Conservation (phyloP, 2,888 invertebrate species). For the Ceratothoa steindachneri region DNA sequence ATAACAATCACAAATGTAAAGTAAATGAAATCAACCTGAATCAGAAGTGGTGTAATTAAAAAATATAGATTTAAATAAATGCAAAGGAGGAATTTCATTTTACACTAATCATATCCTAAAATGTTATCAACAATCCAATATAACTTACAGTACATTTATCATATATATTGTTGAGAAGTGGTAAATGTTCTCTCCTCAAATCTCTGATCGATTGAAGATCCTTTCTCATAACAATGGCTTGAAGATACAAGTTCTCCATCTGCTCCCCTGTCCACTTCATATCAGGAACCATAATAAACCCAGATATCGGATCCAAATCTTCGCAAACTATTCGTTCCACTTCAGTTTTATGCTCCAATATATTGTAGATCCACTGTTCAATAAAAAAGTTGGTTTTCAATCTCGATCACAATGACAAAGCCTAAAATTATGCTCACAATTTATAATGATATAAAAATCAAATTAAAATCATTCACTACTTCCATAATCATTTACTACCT, state of each 20-base stretch:
- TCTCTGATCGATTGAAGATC: conserved; percentile 80
- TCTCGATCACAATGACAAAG: no score
- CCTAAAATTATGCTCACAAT: no score
- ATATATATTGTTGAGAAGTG: conserved; percentile 74
- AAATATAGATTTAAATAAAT: no score
- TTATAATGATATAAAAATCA: no score
- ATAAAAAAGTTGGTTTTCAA: not conserved
- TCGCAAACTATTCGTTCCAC: conserved; percentile 4
- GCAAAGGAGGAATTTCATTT: no score
- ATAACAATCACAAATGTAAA: no score
- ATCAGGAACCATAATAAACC: conserved; percentile 87
- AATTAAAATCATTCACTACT: no score
- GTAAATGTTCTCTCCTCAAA: conserved; percentile 70
- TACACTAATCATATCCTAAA: no score
- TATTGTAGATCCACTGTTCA: conserved; percentile 8
- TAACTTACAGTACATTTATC: conserved; percentile 66
- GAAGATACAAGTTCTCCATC: conserved; percentile 72
- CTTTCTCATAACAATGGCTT: conserved; percentile 71
- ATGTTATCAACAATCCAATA: no score
- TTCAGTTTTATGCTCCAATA: conserved; percentile 1
- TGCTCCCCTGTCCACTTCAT: conserved; percentile 88
- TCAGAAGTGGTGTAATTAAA: no score
- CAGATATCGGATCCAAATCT: conserved; percentile 52
- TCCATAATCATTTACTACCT: no score
- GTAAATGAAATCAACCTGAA: no score